phyloP scores from a whole-genome alignment of 1,140 invertebrate species.

The Drosophila paulistorum region DNA sequence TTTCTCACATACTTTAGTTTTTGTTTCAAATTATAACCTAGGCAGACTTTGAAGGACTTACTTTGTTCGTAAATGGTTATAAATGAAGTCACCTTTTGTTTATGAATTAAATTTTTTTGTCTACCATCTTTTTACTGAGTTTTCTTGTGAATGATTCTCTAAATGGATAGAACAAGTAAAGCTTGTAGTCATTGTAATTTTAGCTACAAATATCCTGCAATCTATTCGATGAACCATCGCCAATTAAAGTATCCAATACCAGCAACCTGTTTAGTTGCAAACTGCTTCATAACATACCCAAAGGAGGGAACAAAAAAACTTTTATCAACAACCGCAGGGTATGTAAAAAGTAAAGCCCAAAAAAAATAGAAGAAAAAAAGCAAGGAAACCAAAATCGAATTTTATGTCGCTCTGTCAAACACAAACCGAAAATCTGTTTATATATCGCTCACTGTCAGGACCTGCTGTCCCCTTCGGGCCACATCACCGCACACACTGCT shows the following conservation, averaged over 20 bases:
- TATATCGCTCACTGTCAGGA: slow-evolving; percentile 49
- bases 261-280: slow-evolving; percentile 4
- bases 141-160: too few relatives aligned
- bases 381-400: slow-evolving; percentile 45
- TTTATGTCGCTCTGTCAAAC: slow-evolving; percentile 57
- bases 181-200: too few relatives aligned
- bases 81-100: too few relatives aligned
- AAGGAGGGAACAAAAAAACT: background rate
- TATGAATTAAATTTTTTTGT: too few relatives aligned
- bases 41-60: too few relatives aligned
- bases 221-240: background rate
- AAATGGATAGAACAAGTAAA: too few relatives aligned
- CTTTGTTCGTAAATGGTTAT: too few relatives aligned
- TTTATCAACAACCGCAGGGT: slow-evolving; percentile 17
- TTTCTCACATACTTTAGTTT: too few relatives aligned
- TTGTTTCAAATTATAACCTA: too few relatives aligned
- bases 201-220: too few relatives aligned
- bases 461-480: background rate
- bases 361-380: slow-evolving; percentile 6
- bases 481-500: background rate
- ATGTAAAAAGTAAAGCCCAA: background rate
- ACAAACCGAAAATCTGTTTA: slow-evolving; percentile 65
- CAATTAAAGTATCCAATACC: background rate
- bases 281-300: background rate
- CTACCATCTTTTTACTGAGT: too few relatives aligned